Percentiles rank a stretch among this genome's conserved stretches.
These are phyloP conservation scores for Pogona vitticeps DNA, from an alignment of 2,113 vertebrate species.

Conservation along the genomic window DNA sequence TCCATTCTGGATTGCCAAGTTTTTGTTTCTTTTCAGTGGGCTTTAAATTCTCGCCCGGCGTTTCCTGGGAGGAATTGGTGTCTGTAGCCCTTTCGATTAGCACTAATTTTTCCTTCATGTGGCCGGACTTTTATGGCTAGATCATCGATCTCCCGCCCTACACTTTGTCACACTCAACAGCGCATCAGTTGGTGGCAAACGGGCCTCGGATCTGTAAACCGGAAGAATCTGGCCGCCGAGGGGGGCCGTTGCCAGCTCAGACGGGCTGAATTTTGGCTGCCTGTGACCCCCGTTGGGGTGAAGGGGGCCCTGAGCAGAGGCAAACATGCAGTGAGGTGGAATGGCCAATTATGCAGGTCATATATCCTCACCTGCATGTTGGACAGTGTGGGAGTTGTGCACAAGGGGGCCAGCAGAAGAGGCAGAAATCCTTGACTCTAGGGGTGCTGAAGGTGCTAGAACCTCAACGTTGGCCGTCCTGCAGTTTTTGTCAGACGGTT, in stretches of 20 bases:
- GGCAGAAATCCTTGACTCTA: too few relatives aligned
- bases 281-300: fast-evolving
- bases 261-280: too few relatives aligned
- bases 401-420: not conserved
- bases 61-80: slow-evolving; percentile 74
- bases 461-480: too few relatives aligned
- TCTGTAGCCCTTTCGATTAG: slow-evolving; percentile 75
- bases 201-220: not conserved
- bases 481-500: too few relatives aligned
- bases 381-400: not conserved
- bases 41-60: slow-evolving; percentile 69
- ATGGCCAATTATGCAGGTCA: not conserved
- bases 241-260: too few relatives aligned
- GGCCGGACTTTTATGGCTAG: slow-evolving; percentile 73
- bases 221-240: not conserved
- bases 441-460: too few relatives aligned
- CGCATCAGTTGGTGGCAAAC: not conserved
- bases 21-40: slow-evolving; percentile 73
- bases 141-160: slow-evolving; percentile 64
- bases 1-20: slow-evolving; percentile 72
- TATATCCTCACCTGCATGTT: not conserved
- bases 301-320: too few relatives aligned
- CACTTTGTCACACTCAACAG: slow-evolving; percentile 69
- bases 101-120: slow-evolving; percentile 76
- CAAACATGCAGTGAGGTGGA: not conserved